Base-by-base conservation (phyloP, 2,888 invertebrate genomes). In the Orgyia antiqua region DNA sequence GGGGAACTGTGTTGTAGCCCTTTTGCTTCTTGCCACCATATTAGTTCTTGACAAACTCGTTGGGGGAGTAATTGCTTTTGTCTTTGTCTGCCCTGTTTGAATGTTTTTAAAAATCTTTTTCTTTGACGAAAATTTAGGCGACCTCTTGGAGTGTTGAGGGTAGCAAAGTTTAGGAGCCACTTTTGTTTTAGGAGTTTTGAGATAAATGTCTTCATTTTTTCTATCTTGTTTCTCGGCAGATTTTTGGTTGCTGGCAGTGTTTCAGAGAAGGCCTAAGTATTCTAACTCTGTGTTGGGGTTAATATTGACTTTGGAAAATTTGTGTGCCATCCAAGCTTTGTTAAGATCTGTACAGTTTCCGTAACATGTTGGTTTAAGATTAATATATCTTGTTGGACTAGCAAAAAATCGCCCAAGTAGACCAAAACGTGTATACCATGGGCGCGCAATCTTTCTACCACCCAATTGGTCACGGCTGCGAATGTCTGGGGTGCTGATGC, bases 281-380 rank as follows among this genome's bases (percentile, higher is more conserved):
- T 45, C 39, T 11, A 46, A 0, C 7, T 31, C 18, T 9, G 41
- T 8, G 29, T 11, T 2, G 50, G 48, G 5, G n/a, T n/a, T 15
- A 17, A 9, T 5, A 27, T 17, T 6, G 26, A 27, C 26, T 17
- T 27, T 17, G 15, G 9, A 17, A 17, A 27, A 7, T 9, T 27
- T n/a, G 17, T 10, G 7, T 29, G 17, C 29, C 29, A 29, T 4
- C 24, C 13, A 2, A 29, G 12, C 13, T 8, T 26, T 25, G 13
- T 8, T 13, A 13, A 13, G 13, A n/a, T 31, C 27, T 27, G n/a
- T 10, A 27, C 9, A 7, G 18, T 4, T 27, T 15, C 27, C 18
- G 27, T 9, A 27, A 9, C 27, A 10, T 17, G 18, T 17, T 10
- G 15, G 18, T 2, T 7, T 6, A 27, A 6, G 10, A 17, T 10